Percentiles rank a stretch among this genome's conserved stretches.
Evolutionary conservation across 64 coral and sea anemone species (phyloP).

Genomic region (Actinia tenebrosa): DNA sequence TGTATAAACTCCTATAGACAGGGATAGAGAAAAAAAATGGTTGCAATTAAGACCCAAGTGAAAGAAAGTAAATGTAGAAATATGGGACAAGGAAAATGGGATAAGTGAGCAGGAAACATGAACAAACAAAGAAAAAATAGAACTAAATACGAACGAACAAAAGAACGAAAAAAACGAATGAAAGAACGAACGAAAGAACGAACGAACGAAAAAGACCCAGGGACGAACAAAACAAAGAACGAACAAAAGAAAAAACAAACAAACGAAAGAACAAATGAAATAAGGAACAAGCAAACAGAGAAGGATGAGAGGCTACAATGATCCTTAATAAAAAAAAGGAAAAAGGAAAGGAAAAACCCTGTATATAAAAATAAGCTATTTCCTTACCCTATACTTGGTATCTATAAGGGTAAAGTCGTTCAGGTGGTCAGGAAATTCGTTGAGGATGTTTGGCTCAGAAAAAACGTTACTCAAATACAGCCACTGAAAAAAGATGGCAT

Average conservation of each 20-base stretch:
- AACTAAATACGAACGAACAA: no score
- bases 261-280: neutral
- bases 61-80: neutral
- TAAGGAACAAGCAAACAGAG: no score
- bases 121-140: no score
- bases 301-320: neutral
- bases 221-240: neutral
- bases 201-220: neutral
- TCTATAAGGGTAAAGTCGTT: slow-evolving; percentile 60
- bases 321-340: neutral
- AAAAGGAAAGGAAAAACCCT: no score
- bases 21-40: neutral
- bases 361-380: neutral
- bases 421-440: slow-evolving; percentile 13
- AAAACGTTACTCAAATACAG: slow-evolving; percentile 89
- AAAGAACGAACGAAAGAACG: neutral
- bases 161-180: neutral
- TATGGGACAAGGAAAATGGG: neutral
- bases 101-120: no score
- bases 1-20: slow-evolving; percentile 59
- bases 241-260: neutral
- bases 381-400: slow-evolving; percentile 43
- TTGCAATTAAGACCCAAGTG: neutral
- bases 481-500: slow-evolving; percentile 52
- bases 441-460: slow-evolving; percentile 54